phyloP scores from a whole-genome alignment of 2,113 vertebrate genomes.

The Platichthys flesus region DNA sequence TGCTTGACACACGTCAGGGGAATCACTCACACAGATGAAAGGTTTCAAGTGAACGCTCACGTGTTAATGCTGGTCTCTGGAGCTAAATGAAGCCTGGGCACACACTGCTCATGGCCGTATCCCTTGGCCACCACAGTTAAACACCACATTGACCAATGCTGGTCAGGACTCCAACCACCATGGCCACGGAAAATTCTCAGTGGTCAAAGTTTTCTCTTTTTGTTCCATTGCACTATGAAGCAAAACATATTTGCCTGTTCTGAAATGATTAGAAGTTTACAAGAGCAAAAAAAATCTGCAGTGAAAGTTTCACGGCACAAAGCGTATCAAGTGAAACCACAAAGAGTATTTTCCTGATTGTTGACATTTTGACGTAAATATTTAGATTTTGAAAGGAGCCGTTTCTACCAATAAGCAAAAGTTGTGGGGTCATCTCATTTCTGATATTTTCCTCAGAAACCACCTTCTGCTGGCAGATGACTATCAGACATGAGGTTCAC shows the following conservation, averaged over 20 bases:
- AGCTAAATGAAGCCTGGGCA: constrained; percentile 47
- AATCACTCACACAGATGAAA: constrained; percentile 36
- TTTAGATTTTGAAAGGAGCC: constrained; percentile 36
- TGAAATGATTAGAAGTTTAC: constrained; percentile 46
- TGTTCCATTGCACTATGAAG: constrained; percentile 48
- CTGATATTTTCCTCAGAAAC: constrained; percentile 29
- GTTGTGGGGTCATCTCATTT: background rate
- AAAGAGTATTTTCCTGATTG: constrained; percentile 25
- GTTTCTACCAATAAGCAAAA: background rate
- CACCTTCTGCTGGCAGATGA: constrained; percentile 20
- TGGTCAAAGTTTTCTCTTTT: constrained; percentile 44
- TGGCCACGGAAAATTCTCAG: constrained; percentile 61
- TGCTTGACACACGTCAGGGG: constrained; percentile 15
- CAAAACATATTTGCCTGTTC: constrained; percentile 60
- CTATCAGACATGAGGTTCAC: constrained; percentile 45
- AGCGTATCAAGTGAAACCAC: constrained; percentile 11
- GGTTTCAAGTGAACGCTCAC: constrained; percentile 37
- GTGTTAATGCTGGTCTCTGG: constrained; percentile 37
- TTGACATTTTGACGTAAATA: constrained; percentile 20
- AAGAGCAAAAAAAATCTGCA: constrained; percentile 46
- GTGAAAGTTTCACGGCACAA: background rate
- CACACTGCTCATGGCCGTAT: constrained; percentile 55
- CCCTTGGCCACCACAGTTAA: constrained; percentile 58
- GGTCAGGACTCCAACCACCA: constrained; percentile 63
- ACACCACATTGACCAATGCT: constrained; percentile 66